phyloP scores from a whole-genome alignment of 2,113 vertebrate genomes.

The Pyxicephalus adspersus region DNA sequence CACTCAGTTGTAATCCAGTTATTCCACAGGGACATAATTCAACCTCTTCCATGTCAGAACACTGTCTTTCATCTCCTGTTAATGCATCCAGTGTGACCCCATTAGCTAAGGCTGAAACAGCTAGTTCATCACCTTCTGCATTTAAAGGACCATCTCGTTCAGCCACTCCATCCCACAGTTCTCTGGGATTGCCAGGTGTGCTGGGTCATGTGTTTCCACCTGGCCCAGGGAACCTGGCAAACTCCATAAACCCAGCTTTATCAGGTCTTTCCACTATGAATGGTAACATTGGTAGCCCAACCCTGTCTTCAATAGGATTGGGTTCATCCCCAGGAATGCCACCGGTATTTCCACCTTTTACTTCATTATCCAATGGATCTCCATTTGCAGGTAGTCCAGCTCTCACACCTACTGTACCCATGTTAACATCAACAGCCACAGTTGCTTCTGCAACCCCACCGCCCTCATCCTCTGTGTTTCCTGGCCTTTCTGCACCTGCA shows the following conservation, averaged over 20 bases:
- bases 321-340: constrained; percentile 70
- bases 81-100: constrained; percentile 68
- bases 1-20: constrained; percentile 67
- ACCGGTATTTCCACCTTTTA: constrained; percentile 81
- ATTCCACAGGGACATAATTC: constrained; percentile 67
- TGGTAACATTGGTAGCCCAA: constrained; percentile 66
- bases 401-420: constrained; percentile 71
- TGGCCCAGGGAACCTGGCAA: constrained; percentile 77
- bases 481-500: constrained; percentile 66
- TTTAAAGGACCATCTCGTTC: constrained; percentile 89
- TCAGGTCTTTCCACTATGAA: constrained; percentile 70
- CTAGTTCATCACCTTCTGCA: constrained; percentile 87
- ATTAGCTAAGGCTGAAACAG: constrained; percentile 73
- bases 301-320: constrained; percentile 69
- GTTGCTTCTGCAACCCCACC: constrained; percentile 63
- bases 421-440: constrained; percentile 66
- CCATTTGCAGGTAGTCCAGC: constrained; percentile 71
- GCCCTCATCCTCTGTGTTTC: constrained; percentile 71
- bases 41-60: constrained; percentile 68
- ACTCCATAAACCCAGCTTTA: constrained; percentile 71
- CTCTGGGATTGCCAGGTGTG: constrained; percentile 73
- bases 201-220: constrained; percentile 80
- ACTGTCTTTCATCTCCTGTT: constrained; percentile 67
- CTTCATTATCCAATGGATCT: constrained; percentile 75
- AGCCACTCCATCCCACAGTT: constrained; percentile 76